Evolutionary conservation across 2,888 invertebrate species (phyloP), one percentile per base, ranked within the genome.

Genomic region (Elegia similella): DNA sequence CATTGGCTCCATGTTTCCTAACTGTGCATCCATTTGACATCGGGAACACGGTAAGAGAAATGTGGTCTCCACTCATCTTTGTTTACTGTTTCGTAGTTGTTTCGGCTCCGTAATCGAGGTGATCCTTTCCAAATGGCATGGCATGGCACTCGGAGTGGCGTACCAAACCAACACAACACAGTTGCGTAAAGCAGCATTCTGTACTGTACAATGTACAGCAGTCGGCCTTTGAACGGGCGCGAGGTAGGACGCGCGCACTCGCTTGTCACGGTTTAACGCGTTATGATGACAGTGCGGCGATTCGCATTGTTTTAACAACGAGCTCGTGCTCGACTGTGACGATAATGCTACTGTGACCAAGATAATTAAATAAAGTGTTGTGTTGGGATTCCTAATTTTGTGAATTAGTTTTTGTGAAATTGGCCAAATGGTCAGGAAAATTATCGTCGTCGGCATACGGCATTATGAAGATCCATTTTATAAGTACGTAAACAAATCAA

Each of bases 381-480:
- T 69, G 71, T 67, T 69, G 23, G 23, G 2, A 5, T 38, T 32
- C 64, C 65, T 68, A 69, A 69, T 71, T 68, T 62, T 70, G 81
- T 77, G 75, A 68, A 74, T 70, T 70, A 70, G 73, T 79, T 76
- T 75, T 70, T 73, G 69, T 72, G 74, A 56, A 62, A 58, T 73
- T 66, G 66, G 62, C 69, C 78, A 82, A 82, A 89, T 89, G 89
- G 89, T 89, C 85, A 76, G 86, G 66, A 89, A 89, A 76, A 89
- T 89, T 66, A 86, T 88, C 68, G 89, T 89, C 50, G 79, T 89
- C 63, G 89, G 89, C 60, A 83, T 89, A 73, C 85, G 82, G 59
- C 85, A 89, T 65, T 90, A 90, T 65, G 89, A 90, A 69, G 89
- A 90, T 76, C 89, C 89, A 47, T 90, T 88, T 73, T 88, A 90